Conservation (phyloP, 2,797 vertebrate genomes). For the Clarias platycephalus region DNA sequence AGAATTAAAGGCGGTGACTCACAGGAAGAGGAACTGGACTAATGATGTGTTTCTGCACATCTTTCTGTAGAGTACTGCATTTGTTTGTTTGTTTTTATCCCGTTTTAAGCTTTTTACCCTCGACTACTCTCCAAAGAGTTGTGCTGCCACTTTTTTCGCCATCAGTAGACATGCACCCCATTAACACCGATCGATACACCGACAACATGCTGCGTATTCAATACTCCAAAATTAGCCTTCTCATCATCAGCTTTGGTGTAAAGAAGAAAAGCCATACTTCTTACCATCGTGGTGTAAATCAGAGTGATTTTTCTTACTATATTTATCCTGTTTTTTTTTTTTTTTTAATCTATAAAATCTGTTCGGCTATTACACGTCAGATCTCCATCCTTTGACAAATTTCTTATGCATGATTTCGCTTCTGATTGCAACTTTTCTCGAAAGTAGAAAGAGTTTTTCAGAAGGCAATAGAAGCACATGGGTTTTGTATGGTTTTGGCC, state of each 20-base stretch:
- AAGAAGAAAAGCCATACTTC: constrained; percentile 44
- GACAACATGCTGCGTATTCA: constrained; percentile 14
- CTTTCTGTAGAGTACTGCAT: constrained; percentile 55
- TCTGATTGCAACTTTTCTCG: constrained; percentile 8
- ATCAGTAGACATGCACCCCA: constrained; percentile 31
- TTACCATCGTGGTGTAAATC: constrained; percentile 8
- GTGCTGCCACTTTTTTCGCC: constrained; percentile 12
- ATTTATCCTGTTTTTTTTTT: constrained; percentile 21
- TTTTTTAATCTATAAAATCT: not conserved
- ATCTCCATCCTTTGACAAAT: not conserved
- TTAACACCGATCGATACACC: constrained; percentile 36
- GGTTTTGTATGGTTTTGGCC: not conserved
- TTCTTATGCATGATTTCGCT: constrained; percentile 29
- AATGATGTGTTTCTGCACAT: constrained; percentile 1
- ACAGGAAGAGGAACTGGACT: not conserved
- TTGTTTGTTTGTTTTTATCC: constrained; percentile 43
- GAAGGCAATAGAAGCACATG: not conserved
- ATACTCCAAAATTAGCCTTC: constrained; percentile 16
- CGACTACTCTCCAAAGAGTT: constrained; percentile 25
- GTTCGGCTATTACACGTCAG: constrained; percentile 16
- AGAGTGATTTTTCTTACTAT: not conserved
- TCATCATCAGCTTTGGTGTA: not conserved
- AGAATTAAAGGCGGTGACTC: no score
- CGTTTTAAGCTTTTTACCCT: constrained; percentile 58
- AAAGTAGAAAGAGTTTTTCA: not conserved